Base-by-base conservation (phyloP, 2,888 invertebrate species). In the Rapana venosa region DNA sequence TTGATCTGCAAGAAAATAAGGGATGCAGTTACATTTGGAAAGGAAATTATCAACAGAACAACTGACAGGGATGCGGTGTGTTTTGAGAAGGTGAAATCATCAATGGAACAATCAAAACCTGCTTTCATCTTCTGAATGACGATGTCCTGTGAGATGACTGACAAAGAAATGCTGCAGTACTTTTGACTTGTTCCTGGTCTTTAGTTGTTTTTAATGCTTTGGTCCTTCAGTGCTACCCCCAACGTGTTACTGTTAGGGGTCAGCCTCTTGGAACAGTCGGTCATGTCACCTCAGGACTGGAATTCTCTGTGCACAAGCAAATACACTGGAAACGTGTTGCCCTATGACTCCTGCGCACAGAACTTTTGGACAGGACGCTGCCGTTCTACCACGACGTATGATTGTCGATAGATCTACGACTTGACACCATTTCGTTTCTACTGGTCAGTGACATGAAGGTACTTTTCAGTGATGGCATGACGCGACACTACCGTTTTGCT, bases 81-180 rank as follows among this genome's bases (percentile, higher is more conserved):
- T 47, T 47, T 47, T 47, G 17, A 77, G 32, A 35, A 74, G 70
- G 26, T 26, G 70, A 74, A 26, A 74, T n/a, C 26, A 47, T 36
- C 22, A 11, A 47, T 26, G 22, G 36, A 83, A 83, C 36, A 47
- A 36, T 36, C 36, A 36, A 26, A 35, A 6, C 22, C 11, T 22
- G 30, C 22, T 83, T 83, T 83, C 81, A 47, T 26, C 81, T 47
- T 47, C 26, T 20, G 47, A 47, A 47, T 8, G 4, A 47, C 4
- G 1, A 83, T 47, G 47, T 83, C 81, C 36, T 83, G 30, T 26
- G 6, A 83, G 26, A 47, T 83, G 22, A 83, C 0, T 36, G 81
- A 47, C 81, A 83, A 47, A 83, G 17, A 35, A 79, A 35, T 83
- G 81, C 81, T 83, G 81, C 81, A 83, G 36, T 11, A 8, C 36